Percentiles rank a stretch among this genome's conserved stretches.
These are phyloP conservation scores for Anoplophora glabripennis DNA, from an alignment of 1,140 invertebrate species.

Conservation along the genomic window DNA sequence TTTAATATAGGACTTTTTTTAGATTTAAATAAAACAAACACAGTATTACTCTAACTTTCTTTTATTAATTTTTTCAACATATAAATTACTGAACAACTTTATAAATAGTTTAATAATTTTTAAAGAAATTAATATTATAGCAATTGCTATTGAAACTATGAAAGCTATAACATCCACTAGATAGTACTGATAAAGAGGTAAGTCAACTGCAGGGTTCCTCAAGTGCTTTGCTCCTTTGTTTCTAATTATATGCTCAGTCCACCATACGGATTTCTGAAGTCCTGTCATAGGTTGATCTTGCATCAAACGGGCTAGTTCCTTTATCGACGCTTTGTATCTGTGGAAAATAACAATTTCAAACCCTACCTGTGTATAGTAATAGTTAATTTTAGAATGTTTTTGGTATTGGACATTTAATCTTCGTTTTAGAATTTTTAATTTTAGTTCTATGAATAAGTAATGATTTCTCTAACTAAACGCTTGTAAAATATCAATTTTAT, in stretches of 20 bases:
- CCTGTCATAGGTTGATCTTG: constrained; percentile 46
- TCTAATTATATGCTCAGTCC: constrained; percentile 55
- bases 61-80: neutral
- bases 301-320: neutral
- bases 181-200: constrained; percentile 47
- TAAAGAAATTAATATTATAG: neutral
- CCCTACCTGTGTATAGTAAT: too few relatives aligned
- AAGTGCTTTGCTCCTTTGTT: constrained; percentile 51
- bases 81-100: too few relatives aligned
- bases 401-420: too few relatives aligned
- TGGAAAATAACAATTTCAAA: neutral
- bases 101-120: too few relatives aligned
- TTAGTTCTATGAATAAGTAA: too few relatives aligned
- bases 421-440: too few relatives aligned
- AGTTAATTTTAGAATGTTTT: too few relatives aligned
- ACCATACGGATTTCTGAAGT: constrained; percentile 50
- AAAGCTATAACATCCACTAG: constrained; percentile 43
- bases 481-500: too few relatives aligned
- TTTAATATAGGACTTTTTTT: too few relatives aligned
- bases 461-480: too few relatives aligned
- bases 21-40: neutral
- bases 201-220: constrained; percentile 32
- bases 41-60: neutral
- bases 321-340: constrained; percentile 3
- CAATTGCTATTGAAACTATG: neutral